phyloP scores from a whole-genome alignment of 2,888 invertebrate genomes.

The Pyrrhosoma nymphula region DNA sequence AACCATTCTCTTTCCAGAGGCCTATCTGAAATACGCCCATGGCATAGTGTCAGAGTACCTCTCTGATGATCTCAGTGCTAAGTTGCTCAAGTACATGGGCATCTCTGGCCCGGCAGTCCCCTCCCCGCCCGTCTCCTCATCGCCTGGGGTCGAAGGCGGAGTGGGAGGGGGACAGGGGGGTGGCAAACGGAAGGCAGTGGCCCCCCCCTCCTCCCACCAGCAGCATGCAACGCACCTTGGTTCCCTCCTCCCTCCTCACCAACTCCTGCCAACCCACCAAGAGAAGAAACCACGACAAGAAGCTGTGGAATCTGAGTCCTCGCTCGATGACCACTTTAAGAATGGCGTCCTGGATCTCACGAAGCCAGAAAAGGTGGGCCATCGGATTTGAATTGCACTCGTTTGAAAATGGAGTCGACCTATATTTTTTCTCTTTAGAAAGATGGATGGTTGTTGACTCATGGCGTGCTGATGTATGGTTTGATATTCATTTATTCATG shows the following conservation, averaged over 20 bases:
- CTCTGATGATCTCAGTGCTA: conserved; percentile 83
- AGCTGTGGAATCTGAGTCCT: conserved; percentile 65
- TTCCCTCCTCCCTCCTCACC: conserved; percentile 51
- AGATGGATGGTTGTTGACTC: conserved; percentile 25
- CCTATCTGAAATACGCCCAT: conserved; percentile 86
- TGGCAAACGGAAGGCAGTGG: conserved; percentile 72
- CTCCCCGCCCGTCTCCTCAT: conserved; percentile 33
- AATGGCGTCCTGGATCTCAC: conserved; percentile 73
- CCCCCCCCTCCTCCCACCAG: conserved; percentile 73
- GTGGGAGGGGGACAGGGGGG: neutral
- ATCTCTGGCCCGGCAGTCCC: conserved; percentile 79
- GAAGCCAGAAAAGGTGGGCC: conserved; percentile 77
- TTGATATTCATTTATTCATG: neutral
- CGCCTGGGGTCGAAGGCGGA: conserved; percentile 8
- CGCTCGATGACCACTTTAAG: conserved; percentile 71
- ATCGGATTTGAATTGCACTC: conserved; percentile 47
- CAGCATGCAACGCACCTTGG: conserved; percentile 42
- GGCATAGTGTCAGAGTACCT: conserved; percentile 90
- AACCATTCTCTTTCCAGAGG: conserved; percentile 78
- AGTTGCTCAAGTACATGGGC: conserved; percentile 83
- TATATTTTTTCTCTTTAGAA: neutral
- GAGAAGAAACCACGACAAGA: conserved; percentile 70
- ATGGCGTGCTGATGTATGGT: neutral
- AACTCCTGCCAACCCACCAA: conserved; percentile 55
- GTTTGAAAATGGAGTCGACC: neutral